Evolutionary conservation across 2,888 invertebrate genomes (phyloP).

Genomic region (Orchesellides sinensis): DNA sequence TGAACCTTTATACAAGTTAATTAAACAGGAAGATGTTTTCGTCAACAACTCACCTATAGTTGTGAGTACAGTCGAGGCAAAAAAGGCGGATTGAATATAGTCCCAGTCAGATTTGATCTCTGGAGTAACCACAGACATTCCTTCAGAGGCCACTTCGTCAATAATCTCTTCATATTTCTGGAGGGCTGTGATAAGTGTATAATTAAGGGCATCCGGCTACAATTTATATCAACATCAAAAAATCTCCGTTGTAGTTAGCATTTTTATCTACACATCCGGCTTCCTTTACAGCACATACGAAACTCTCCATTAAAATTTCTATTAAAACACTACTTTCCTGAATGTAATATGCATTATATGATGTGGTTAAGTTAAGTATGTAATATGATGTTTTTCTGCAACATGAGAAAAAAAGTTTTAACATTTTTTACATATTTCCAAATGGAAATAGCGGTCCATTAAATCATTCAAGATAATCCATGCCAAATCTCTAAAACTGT

Average conservation of each 20-base stretch:
- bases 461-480: constrained; percentile 59
- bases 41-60: constrained; percentile 88
- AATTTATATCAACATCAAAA: constrained; percentile 9
- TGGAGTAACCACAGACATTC: constrained; percentile 79
- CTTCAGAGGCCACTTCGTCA: constrained; percentile 85
- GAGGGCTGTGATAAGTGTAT: constrained; percentile 76
- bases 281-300: neutral
- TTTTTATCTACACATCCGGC: neutral
- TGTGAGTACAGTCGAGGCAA: constrained; percentile 92
- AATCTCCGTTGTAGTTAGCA: neutral
- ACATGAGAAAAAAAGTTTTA: constrained; percentile 3
- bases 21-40: neutral
- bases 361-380: too few relatives aligned
- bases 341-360: neutral
- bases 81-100: constrained; percentile 89
- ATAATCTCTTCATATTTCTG: constrained; percentile 79
- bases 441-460: constrained; percentile 36
- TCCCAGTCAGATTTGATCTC: constrained; percentile 81
- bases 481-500: constrained; percentile 54
- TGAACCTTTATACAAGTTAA: too few relatives aligned
- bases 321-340: neutral
- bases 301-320: neutral
- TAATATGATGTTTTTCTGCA: neutral
- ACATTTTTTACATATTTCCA: constrained; percentile 28
- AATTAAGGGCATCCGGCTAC: constrained; percentile 63